These are phyloP conservation scores for Suricata suricatta DNA, from an alignment of 2,113 vertebrate species.

Conservation along the genomic window DNA sequence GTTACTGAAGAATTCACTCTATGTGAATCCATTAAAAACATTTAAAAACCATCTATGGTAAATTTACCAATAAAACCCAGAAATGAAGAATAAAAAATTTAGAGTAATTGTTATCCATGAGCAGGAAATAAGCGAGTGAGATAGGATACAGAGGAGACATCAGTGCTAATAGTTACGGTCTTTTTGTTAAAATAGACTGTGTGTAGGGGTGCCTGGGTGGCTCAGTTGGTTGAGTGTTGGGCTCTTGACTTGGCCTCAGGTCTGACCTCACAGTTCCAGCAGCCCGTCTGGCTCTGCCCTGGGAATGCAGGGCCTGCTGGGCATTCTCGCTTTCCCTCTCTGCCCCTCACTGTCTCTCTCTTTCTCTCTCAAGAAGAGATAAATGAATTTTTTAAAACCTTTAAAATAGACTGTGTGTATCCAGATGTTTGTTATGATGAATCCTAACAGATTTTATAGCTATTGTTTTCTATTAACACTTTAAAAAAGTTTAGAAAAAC, in stretches of 20 bases:
- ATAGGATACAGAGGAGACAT: background rate
- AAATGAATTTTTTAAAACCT: too few species aligned
- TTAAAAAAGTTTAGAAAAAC: background rate
- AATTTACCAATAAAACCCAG: background rate
- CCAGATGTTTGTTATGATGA: background rate
- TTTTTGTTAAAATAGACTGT: background rate
- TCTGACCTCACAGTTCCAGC: too few species aligned
- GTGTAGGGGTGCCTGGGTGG: background rate
- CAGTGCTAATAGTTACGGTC: background rate
- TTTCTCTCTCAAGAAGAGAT: too few species aligned
- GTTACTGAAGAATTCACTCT: background rate
- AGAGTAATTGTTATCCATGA: background rate
- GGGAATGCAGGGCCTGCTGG: too few species aligned
- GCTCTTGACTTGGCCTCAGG: too few species aligned
- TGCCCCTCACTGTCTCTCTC: too few species aligned
- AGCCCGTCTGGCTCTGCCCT: too few species aligned
- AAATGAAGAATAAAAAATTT: background rate
- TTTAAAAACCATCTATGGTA: background rate
- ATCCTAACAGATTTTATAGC: background rate
- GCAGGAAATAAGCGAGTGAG: background rate
- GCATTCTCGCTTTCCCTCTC: too few species aligned
- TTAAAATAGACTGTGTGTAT: background rate
- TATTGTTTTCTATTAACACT: background rate
- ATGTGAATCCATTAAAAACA: background rate
- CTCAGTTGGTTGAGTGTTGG: too few species aligned